Evolutionary conservation across 2,888 invertebrate genomes (phyloP).

Genomic region (Bimastos eiseni): DNA sequence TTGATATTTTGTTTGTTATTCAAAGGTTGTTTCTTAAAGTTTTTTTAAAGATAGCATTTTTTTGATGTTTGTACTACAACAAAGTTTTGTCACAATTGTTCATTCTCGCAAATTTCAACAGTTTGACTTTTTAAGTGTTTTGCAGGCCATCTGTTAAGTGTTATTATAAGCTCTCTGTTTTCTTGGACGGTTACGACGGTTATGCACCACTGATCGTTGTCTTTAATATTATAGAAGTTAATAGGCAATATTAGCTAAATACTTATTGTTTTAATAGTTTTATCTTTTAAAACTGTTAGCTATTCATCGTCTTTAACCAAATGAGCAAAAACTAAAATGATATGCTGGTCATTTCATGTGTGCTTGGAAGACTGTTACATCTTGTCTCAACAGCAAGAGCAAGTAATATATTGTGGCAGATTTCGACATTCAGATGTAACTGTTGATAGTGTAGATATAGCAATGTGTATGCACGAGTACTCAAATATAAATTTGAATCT

Average conservation of each 20-base stretch:
- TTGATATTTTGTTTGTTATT: not conserved
- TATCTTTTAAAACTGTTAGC: not conserved
- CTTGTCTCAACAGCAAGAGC: not conserved
- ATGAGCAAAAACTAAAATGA: not conserved
- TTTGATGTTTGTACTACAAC: too few relatives aligned
- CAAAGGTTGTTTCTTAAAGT: not conserved
- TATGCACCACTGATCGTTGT: not conserved
- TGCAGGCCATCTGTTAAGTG: not conserved
- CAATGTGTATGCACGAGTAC: not conserved
- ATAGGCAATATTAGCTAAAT: not conserved
- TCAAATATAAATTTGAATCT: not conserved
- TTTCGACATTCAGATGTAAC: not conserved
- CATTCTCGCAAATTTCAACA: not conserved
- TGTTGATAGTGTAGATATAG: not conserved
- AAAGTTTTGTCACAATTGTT: not conserved
- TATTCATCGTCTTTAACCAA: not conserved
- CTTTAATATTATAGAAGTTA: not conserved
- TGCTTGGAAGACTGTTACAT: not conserved
- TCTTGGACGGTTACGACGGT: too few relatives aligned
- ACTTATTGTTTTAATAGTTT: conserved; percentile 13
- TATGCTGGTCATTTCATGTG: not conserved
- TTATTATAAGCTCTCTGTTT: not conserved
- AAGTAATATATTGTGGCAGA: not conserved
- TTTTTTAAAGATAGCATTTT: not conserved
- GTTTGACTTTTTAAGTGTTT: not conserved